Evolutionary conservation across 2,113 vertebrate species (phyloP).

Genomic region (Neodon shergylaensis): DNA sequence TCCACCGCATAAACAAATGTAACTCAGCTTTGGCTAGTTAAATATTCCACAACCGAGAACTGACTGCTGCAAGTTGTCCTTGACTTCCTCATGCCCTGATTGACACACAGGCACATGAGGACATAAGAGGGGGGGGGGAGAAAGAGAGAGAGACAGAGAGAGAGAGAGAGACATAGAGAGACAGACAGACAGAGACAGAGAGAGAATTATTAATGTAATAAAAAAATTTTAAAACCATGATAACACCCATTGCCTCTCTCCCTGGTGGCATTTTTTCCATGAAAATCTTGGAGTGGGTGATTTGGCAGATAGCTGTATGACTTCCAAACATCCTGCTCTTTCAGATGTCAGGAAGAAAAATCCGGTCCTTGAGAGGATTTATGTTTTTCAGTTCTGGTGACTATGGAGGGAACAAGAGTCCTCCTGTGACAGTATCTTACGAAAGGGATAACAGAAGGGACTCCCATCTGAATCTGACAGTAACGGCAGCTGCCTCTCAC

Average conservation of each 20-base stretch:
- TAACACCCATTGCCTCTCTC: not conserved
- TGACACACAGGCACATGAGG: not conserved
- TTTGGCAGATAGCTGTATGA: not conserved
- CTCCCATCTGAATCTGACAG: slow-evolving; percentile 42
- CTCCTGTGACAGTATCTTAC: slow-evolving; percentile 4
- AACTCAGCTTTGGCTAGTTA: not conserved
- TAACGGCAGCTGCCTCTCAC: not conserved
- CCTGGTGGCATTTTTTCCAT: not conserved
- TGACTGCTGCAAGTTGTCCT: not conserved
- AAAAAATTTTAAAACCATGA: not conserved
- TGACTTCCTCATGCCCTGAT: not conserved
- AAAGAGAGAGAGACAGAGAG: no score
- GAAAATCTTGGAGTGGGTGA: not conserved
- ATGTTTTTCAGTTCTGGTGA: slow-evolving; percentile 30
- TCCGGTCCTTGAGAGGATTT: not conserved
- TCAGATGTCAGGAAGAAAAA: not conserved
- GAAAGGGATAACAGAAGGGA: not conserved
- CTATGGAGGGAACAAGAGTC: not conserved
- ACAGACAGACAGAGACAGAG: not conserved
- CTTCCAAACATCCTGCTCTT: not conserved
- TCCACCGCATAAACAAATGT: no score
- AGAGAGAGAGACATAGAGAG: no score
- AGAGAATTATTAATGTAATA: not conserved
- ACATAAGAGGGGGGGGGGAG: not conserved
- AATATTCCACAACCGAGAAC: not conserved